Percentiles rank a stretch among this genome's conserved stretches.
phyloP scores from a whole-genome alignment of 2,113 vertebrate species.

The Falco punctatus region DNA sequence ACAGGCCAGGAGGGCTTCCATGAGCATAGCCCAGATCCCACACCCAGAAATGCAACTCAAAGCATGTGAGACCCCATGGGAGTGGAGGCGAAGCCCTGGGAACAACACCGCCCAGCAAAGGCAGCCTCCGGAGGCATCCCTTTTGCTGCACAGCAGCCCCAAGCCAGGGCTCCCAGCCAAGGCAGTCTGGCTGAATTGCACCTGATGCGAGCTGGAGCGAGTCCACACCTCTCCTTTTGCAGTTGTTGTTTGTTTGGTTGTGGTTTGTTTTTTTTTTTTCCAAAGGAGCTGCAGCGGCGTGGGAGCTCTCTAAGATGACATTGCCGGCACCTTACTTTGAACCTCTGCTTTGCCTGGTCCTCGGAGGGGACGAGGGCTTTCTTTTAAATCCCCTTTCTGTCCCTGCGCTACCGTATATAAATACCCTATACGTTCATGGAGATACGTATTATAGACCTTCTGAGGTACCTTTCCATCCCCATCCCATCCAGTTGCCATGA shows the following conservation, averaged over 20 bases:
- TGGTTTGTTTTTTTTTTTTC: background rate
- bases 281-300: background rate
- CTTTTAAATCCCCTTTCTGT: background rate
- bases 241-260: background rate
- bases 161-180: background rate
- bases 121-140: background rate
- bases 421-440: background rate
- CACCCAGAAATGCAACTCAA: background rate
- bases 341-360: background rate
- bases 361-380: background rate
- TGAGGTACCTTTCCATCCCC: background rate
- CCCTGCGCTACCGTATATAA: background rate
- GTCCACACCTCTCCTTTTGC: background rate
- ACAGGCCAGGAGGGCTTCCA: background rate
- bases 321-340: background rate
- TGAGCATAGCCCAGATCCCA: background rate
- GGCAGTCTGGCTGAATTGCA: background rate
- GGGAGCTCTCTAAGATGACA: background rate
- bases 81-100: background rate
- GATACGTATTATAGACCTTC: background rate
- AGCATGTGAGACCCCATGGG: background rate
- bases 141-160: background rate
- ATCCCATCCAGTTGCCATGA: background rate
- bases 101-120: background rate
- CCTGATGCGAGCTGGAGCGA: background rate